Evolutionary conservation across 1,140 invertebrate genomes (phyloP).

Genomic region (Pomacea maculata): DNA sequence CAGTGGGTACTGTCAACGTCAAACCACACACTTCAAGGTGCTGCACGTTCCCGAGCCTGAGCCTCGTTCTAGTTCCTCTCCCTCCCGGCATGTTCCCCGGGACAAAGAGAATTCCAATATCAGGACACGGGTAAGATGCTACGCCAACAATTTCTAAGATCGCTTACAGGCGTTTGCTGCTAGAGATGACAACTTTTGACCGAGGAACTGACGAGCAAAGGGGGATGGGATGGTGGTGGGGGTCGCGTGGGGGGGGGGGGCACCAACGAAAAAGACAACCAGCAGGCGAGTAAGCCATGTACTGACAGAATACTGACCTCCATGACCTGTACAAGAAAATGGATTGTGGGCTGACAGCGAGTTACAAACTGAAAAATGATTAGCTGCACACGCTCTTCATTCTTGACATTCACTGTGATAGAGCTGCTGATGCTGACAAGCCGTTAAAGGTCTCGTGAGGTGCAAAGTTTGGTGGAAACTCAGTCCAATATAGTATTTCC

Average conservation of each 20-base stretch:
- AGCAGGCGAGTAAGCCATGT: too few species aligned
- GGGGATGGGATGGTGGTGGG: neutral
- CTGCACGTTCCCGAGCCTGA: neutral
- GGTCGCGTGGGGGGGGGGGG: neutral
- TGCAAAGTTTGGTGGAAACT: too few species aligned
- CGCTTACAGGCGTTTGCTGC: neutral
- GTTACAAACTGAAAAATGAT: too few species aligned
- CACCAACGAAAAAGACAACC: neutral
- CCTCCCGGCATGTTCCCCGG: neutral
- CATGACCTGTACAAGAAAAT: too few species aligned
- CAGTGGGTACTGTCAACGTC: neutral
- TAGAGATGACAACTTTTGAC: neutral
- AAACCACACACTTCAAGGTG: neutral
- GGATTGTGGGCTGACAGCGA: too few species aligned
- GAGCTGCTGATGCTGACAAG: too few species aligned
- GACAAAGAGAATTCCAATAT: neutral
- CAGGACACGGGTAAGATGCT: neutral
- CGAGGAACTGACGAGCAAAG: neutral
- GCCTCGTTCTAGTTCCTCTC: neutral
- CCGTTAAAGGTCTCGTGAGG: too few species aligned
- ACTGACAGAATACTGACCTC: too few species aligned
- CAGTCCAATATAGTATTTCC: too few species aligned
- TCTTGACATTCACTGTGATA: too few species aligned
- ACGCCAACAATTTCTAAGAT: neutral
- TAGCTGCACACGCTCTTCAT: too few species aligned